These are phyloP conservation scores for Euglossa dilemma DNA, from an alignment of 1,140 invertebrate species.

Conservation along the genomic window DNA sequence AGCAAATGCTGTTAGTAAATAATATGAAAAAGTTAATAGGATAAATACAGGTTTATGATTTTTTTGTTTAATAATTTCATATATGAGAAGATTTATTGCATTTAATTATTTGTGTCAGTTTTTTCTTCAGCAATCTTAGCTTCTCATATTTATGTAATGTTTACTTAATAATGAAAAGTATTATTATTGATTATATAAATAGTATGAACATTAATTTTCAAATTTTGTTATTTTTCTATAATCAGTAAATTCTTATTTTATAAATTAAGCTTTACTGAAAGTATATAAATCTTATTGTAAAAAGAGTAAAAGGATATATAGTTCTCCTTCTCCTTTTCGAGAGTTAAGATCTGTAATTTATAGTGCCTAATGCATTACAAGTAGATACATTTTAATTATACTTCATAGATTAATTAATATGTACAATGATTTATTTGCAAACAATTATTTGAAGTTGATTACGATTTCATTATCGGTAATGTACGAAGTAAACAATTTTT, in stretches of 20 bases:
- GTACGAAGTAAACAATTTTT: not conserved
- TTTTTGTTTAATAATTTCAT: not conserved
- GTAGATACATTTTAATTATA: conserved; percentile 2
- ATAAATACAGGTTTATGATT: not conserved
- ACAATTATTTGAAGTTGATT: not conserved
- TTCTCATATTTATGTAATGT: not conserved
- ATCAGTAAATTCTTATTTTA: not conserved
- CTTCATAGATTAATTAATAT: not conserved
- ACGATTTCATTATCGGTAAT: not conserved
- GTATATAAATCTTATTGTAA: not conserved
- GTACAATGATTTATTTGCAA: not conserved
- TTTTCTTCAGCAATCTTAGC: not conserved
- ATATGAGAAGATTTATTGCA: not conserved
- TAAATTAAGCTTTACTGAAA: not conserved
- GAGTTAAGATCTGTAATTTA: not conserved
- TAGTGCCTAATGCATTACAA: not conserved
- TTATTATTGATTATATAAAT: not conserved
- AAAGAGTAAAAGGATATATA: not conserved
- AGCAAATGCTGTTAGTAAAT: conserved; percentile 28
- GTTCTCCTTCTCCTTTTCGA: not conserved
- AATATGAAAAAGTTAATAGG: not conserved
- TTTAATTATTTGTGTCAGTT: not conserved
- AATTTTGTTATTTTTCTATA: not conserved
- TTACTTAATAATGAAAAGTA: conserved; percentile 2
- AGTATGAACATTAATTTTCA: not conserved